These are phyloP conservation scores for Oscheius sp. DNA, from an alignment of 2,888 invertebrate genomes.

Conservation along the genomic window DNA sequence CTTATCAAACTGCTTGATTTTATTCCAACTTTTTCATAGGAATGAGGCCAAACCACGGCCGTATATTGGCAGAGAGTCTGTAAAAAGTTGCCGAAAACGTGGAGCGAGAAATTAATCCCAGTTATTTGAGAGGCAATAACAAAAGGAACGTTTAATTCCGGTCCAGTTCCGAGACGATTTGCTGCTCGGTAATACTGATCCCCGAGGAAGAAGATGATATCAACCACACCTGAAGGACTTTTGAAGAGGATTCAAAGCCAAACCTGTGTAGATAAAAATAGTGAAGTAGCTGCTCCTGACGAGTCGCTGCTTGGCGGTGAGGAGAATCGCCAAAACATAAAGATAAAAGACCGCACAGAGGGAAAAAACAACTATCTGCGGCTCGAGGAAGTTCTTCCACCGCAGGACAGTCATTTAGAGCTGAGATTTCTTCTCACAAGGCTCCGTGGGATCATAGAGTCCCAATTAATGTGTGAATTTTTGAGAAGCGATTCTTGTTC, in stretches of 20 bases:
- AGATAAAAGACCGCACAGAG: not conserved
- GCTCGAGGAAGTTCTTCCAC: not conserved
- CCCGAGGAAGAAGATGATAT: not conserved
- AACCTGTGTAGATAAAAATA: slow-evolving; percentile 15
- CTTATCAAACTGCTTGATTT: not conserved
- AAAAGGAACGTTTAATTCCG: not conserved
- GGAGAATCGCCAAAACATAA: not conserved
- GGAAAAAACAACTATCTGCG: not conserved
- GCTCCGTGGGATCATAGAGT: too few species aligned
- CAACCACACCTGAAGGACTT: not conserved
- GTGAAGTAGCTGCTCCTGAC: not conserved
- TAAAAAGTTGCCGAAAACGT: slow-evolving; percentile 13
- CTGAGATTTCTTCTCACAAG: too few species aligned
- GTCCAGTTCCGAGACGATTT: slow-evolving; percentile 1
- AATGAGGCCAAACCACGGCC: slow-evolving; percentile 12
- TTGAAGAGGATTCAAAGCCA: too few species aligned
- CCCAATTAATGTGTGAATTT: too few species aligned
- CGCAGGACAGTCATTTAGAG: not conserved
- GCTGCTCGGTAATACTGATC: slow-evolving; percentile 5
- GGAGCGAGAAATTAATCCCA: not conserved
- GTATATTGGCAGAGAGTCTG: slow-evolving; percentile 10
- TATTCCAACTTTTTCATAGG: slow-evolving; percentile 1
- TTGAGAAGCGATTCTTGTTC: too few species aligned
- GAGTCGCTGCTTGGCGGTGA: not conserved
- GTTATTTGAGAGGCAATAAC: not conserved